A percentile compares a stretch with the other conserved stretches of the same genome.
Evolutionary conservation across 2,888 invertebrate species (phyloP).

Genomic region (Frankliniella intonsa): DNA sequence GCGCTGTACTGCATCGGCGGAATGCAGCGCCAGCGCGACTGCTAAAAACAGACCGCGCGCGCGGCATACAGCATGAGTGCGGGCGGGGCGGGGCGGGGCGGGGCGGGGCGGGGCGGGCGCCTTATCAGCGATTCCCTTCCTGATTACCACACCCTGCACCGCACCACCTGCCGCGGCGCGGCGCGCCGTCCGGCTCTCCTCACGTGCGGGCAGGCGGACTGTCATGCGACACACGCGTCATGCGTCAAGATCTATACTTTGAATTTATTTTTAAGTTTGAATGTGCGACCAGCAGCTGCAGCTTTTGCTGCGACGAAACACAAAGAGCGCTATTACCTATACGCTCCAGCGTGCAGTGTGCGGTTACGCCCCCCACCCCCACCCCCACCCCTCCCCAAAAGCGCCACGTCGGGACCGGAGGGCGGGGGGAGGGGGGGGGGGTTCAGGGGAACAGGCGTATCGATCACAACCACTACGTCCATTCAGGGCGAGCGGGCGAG

Average conservation of each 20-base stretch:
- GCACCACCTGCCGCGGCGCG: background rate
- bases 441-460: background rate
- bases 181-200: background rate
- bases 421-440: background rate
- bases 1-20: background rate
- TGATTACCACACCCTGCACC: background rate
- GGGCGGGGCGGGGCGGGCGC: background rate
- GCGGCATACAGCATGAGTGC: background rate
- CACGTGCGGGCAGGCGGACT: too few relatives aligned
- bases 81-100: background rate
- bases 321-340: too few relatives aligned
- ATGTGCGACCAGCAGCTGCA: too few relatives aligned
- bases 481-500: background rate
- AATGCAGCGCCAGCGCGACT: background rate
- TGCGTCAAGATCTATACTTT: too few relatives aligned
- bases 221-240: too few relatives aligned
- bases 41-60: background rate
- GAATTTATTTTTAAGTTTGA: too few relatives aligned
- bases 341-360: too few relatives aligned
- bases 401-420: too few relatives aligned
- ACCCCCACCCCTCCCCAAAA: background rate
- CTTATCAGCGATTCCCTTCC: too few relatives aligned
- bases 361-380: background rate
- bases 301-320: too few relatives aligned
- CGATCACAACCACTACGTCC: conserved; percentile 2